Base-by-base conservation (phyloP, 2,888 invertebrate species). In the Colostygia pectinataria region DNA sequence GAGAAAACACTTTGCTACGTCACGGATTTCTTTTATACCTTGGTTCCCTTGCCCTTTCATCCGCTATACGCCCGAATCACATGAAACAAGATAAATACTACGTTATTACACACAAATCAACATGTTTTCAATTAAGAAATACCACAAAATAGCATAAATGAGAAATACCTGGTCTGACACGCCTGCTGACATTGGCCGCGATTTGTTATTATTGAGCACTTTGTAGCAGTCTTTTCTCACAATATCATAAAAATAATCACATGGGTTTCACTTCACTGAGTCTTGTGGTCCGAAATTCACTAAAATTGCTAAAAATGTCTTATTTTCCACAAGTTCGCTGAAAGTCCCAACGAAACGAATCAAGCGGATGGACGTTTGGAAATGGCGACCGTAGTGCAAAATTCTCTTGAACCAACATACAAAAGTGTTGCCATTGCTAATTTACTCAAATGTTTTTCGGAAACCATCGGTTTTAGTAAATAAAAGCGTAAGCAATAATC, bases 151-250 rank as follows among this genome's bases (percentile, higher is more conserved):
- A 65, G 57, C 41, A 40, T 67, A 78, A 80, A 84, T 73, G 72
- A 66, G 74, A 87, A 84, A 90, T 95, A 95, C 95, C 95, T 95
- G 95, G 92, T 95, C 95, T 93, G 95, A 94, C 94, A 95, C 95
- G 95, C 95, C 95, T 94, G 95, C 94, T 94, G 95, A 95, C 95
- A 95, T 95, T 94, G 94, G 94, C 94, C 91, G 92, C 91, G 91
- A 91, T 92, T 92, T 87, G 75, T 61, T 74, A 79, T 76, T 90
- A 87, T 83, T 88, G 82, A 87, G 80, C 87, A 86, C 88, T 83
- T 46, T 83, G 74, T 74, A 63, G 69, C 81, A 80, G 85, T 87
- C 82, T 82, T 76, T 80, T 72, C 55, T 71, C 81, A 88, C 86
- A 74, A 79, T 69, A 81, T 79, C 75, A 78, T 69, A 76, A 77